These are phyloP conservation scores for Elephas maximus DNA, from an alignment of 2,113 vertebrate genomes.

Conservation along the genomic window DNA sequence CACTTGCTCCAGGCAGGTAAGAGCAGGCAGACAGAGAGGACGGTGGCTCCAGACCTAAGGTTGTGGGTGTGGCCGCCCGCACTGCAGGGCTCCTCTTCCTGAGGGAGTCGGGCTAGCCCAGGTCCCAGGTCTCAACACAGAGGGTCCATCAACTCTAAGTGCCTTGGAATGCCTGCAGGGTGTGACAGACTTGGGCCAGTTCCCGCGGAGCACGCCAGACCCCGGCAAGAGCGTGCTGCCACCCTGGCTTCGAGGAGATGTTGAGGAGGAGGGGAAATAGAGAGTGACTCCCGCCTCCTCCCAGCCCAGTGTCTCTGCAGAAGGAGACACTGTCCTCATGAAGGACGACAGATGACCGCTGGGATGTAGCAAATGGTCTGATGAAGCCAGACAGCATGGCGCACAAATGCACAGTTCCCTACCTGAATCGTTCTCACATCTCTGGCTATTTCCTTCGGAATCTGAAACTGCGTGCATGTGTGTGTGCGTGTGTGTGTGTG, in stretches of 20 bases:
- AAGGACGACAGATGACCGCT: background rate
- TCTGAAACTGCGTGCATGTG: background rate
- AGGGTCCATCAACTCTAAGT: background rate
- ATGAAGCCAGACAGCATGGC: background rate
- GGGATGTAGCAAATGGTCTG: background rate
- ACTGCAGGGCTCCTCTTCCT: background rate
- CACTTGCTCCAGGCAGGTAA: background rate
- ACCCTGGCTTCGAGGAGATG: background rate
- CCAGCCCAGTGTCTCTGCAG: background rate
- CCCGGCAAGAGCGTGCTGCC: background rate
- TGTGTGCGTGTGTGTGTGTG: background rate
- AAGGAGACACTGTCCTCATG: background rate
- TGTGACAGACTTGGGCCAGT: background rate
- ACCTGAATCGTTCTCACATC: accelerated
- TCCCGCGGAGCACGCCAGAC: background rate
- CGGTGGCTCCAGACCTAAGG: background rate
- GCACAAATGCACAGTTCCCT: no score
- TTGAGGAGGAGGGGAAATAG: background rate
- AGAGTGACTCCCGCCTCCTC: background rate
- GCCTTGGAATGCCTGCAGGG: background rate
- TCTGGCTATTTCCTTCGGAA: background rate
- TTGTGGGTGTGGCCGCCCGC: background rate
- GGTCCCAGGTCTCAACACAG: background rate
- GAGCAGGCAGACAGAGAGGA: no score
- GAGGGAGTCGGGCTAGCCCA: background rate